Evolutionary conservation across 2,888 invertebrate genomes (phyloP).

Genomic region (Eupithecia tripunctaria): DNA sequence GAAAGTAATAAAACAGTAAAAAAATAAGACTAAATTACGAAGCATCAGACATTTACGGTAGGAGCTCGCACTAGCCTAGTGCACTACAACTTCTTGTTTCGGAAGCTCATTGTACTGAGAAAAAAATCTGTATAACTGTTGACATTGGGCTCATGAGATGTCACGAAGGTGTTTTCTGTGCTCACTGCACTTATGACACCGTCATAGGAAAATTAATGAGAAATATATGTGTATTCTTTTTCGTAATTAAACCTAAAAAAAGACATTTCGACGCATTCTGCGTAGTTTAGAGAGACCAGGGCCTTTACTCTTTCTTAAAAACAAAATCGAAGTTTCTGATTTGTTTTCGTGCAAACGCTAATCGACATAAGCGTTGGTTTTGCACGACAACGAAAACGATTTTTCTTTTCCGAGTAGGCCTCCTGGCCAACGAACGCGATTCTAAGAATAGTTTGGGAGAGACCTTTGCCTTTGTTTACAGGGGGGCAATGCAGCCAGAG

Average conservation of each 20-base stretch:
- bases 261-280: too few species aligned
- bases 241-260: not conserved
- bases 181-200: not conserved
- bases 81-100: slow-evolving; percentile 72
- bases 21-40: not conserved
- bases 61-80: slow-evolving; percentile 52
- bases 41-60: slow-evolving; percentile 31
- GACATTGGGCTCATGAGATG: slow-evolving; percentile 71
- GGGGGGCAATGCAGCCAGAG: too few species aligned
- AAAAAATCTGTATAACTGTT: slow-evolving; percentile 71
- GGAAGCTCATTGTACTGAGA: slow-evolving; percentile 63
- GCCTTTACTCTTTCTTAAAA: too few species aligned
- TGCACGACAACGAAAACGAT: too few species aligned
- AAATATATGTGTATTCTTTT: not conserved
- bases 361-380: too few species aligned
- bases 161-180: slow-evolving; percentile 19
- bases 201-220: not conserved
- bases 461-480: too few species aligned
- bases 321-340: too few species aligned
- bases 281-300: too few species aligned
- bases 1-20: not conserved
- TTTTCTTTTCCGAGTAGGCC: too few species aligned
- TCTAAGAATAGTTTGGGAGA: too few species aligned
- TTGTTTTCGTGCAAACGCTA: too few species aligned
- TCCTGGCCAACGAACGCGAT: too few species aligned